A percentile compares a stretch with the other conserved stretches of the same genome.
phyloP scores from a whole-genome alignment of 30 jellyfish, hydroid and myxozoan genomes.

The Aurelia coerulea region DNA sequence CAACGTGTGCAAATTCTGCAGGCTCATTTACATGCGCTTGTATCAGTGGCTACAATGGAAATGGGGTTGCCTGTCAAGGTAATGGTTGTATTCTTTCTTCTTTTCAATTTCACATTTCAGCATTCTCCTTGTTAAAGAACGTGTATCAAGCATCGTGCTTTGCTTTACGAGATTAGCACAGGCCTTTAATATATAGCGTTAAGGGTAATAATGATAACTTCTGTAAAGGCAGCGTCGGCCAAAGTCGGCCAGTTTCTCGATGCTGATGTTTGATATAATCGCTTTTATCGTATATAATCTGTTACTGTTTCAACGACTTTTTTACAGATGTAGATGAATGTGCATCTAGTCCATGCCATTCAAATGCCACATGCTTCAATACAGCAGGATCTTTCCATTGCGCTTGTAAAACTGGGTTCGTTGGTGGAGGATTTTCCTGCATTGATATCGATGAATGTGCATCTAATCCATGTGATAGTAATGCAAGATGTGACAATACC shows the following conservation, averaged over 20 bases:
- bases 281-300: no score
- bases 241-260: no score
- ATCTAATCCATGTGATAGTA: constrained; percentile 39
- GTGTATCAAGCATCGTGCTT: no score
- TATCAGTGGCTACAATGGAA: background rate
- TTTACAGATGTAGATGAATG: constrained; percentile 97
- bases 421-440: constrained; percentile 74
- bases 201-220: no score
- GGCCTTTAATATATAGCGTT: no score
- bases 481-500: constrained; percentile 57
- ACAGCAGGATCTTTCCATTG: constrained; percentile 80
- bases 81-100: no score
- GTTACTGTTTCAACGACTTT: background rate
- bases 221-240: no score
- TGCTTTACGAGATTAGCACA: no score
- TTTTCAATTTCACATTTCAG: no score
- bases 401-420: constrained; percentile 80
- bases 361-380: constrained; percentile 81
- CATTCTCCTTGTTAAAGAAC: no score
- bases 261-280: no score
- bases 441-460: constrained; percentile 73
- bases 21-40: background rate
- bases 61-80: background rate
- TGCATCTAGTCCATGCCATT: constrained; percentile 55
- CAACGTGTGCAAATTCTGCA: background rate